Evolutionary conservation across 2,113 vertebrate species (phyloP), one percentile per base, ranked within the genome.

Genomic region (Macroglossus sobrinus): DNA sequence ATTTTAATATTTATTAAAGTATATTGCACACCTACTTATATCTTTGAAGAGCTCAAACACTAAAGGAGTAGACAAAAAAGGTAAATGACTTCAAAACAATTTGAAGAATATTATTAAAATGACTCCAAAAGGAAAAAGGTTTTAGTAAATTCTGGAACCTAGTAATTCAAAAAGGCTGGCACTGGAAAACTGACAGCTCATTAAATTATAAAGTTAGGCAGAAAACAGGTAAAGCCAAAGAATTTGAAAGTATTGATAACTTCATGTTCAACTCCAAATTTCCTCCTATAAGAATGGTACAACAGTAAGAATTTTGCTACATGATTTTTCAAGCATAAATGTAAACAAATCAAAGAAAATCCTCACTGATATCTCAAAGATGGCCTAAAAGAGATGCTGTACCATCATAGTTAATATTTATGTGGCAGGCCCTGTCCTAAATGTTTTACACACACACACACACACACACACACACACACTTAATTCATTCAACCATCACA

Each of bases 341-440:
- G 28, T 74, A 95, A 91, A 94, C 59, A 84, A 96, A 72, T 55
- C 45, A 75, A 92, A 95, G 19, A 93, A 96, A 80, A 91, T 69
- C 16, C 66, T 93, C 79, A 92, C 8, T 40, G 15, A 89, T 38
- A 80, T 45, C 38, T 91, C 50, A 75, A 96, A 40, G 11, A 75
- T 22, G 85, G 71, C 30, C 35, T 92, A 76, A 97, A 69, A 90
- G 78, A 75, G 30, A 93, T 74, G 50, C 57, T 75, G 7, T 10
- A 81, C 81, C 57, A 96, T 64, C 50, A 50, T 4, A 93, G 61
- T 74, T 90, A 91, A 89, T 50, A 89, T 30, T 76, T 75, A 89
- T 26, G 47, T 89, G 26, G 6, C 16, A 94, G 40, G 35, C 8
- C 38, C 40, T 72, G 22, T 68, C 40, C 55, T 68, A 79, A 43